Evolutionary conservation across 1,140 invertebrate genomes (phyloP), one percentile per base, ranked within the genome.

Genomic region (Lasaia peninsularis): DNA sequence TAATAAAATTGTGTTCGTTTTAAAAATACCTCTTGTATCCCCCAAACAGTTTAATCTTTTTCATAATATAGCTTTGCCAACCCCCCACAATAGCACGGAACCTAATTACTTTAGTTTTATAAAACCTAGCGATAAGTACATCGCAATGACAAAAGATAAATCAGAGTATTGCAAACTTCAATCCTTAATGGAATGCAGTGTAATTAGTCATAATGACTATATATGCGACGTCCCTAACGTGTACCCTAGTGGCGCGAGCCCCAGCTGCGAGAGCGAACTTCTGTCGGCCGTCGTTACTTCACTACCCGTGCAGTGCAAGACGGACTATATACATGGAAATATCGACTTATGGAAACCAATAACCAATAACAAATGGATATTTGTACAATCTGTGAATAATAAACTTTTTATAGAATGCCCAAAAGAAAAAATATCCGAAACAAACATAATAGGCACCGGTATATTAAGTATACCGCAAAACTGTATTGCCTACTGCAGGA

Each of bases 131-230:
- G n/a, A n/a, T n/a, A n/a, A n/a, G n/a, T n/a, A n/a, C n/a, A n/a
- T n/a, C n/a, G n/a, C n/a, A n/a, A n/a, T n/a, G n/a, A n/a, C n/a
- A n/a, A n/a, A n/a, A n/a, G n/a, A n/a, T n/a, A n/a, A n/a, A n/a
- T n/a, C n/a, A n/a, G n/a, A n/a, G n/a, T n/a, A n/a, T n/a, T n/a
- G n/a, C n/a, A n/a, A n/a, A n/a, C 20, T 60, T 24, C 31, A 58
- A n/a, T 24, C 24, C 1, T 18, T 64, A 21, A 40, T 18, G 11
- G 33, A 33, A 2, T 65, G 94, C 18, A 51, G 28, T 31, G n/a
- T 21, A 21, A 40, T 54, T 8, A 52, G 16, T 8, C 18, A 20
- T 20, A 2, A 20, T 9, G 20, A 24, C 2, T 24, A 24, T 5
- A 24, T 2, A 24, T 24, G 21, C 21, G 21, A 24, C 2, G 21